Evolutionary conservation across 2,888 invertebrate species (phyloP), one percentile per base, ranked within the genome.

Genomic region (Prenolepis imparis): DNA sequence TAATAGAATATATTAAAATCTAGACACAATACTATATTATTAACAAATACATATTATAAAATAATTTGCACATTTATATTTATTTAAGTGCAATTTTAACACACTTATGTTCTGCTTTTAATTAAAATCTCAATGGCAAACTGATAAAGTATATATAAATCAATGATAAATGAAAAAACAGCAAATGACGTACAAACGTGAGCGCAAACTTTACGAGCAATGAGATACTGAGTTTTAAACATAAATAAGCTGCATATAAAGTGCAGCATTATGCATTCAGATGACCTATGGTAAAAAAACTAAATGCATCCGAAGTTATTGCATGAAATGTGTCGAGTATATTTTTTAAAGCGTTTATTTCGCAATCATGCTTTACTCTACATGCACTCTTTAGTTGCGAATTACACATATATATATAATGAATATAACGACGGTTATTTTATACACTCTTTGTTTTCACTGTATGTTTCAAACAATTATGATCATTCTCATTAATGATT

Each of bases 251-350:
- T 24, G 36, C 36, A 39, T 3, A 39, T 24, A 72, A 72, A 72
- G 18, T 57, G 11, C 36, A 72, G 24, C 70, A 11, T 72, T 57
- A 57, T 72, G 18, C 21, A 36, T 36, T 72, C 36, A 39, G 8
- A 12, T 6, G 48, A 68, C 1, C 9, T 6, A 21, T 24, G 3
- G 32, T 5, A 18, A 36, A 57, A 52, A 52, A 55, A 36, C 11
- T 55, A 36, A 18, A 72, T 72, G 36, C 36, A 72, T 24, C 3
- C 52, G 18, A 15, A 57, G 18, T 57, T 72, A 39, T 57, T 72
- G 36, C 36, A 39, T 24, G 57, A 72, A 72, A 15, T 21, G 0
- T 36, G 11, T 4, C 15, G 15, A 72, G 21, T 55, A 21, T 57
- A 5, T 18, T 39, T 70, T 72, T 39, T 24, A 66, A 57, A 57